A percentile compares a stretch with the other conserved stretches of the same genome.
Conservation (phyloP, 2,797 vertebrate genomes). For the Leptatherina wallacei region DNA sequence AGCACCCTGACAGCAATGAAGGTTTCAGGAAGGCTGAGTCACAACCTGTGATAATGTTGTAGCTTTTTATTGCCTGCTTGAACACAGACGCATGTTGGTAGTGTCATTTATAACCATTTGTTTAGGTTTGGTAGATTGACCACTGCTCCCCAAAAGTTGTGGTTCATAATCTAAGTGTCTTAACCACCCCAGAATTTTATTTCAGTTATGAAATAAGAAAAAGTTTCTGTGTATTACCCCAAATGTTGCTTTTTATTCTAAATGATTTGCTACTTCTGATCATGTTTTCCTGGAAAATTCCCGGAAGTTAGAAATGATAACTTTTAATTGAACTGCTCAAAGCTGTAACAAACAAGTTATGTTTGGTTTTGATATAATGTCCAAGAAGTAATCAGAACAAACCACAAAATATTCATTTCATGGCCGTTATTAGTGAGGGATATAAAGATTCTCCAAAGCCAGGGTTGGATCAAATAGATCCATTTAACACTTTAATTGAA, state of each 20-base stretch:
- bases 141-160: background rate
- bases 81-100: background rate
- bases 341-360: background rate
- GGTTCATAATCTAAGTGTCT: background rate
- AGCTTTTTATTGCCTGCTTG: background rate
- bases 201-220: background rate
- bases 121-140: background rate
- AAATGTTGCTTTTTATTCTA: background rate
- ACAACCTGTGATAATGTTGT: background rate
- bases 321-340: background rate
- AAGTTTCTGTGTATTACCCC: background rate
- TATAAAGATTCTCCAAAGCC: background rate
- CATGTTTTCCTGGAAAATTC: background rate
- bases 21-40: slow-evolving; percentile 31
- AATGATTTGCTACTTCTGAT: background rate
- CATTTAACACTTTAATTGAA: background rate
- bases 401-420: background rate
- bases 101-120: background rate
- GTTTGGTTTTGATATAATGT: background rate
- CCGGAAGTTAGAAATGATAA: background rate
- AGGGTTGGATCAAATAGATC: background rate
- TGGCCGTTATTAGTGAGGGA: background rate
- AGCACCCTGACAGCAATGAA: slow-evolving; percentile 8
- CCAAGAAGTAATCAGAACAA: background rate
- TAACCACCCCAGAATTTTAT: background rate